Base-by-base conservation (phyloP, 2,888 invertebrate genomes). In the Endomychus coccineus region DNA sequence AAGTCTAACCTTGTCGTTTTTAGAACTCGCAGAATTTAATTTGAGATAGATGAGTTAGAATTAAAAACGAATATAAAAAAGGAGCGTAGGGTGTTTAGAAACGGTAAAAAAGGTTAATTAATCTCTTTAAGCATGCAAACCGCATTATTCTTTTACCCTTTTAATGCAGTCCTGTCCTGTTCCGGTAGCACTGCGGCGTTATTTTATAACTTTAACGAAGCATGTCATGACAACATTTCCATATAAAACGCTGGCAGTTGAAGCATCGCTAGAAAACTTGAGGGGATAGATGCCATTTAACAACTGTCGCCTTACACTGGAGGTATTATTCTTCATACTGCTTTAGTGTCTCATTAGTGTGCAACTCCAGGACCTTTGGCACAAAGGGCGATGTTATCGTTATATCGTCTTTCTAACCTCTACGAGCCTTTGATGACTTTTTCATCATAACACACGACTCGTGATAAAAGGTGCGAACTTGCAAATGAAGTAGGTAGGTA, bases 161-260 rank as follows among this genome's bases (percentile, higher is more conserved):
- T 59, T 59, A 58, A 57, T 58, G 56, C 56, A 58, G 59, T 56
- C 58, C 59, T 55, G 48, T 54, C 57, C 59, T 58, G 56, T 54
- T 54, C 49, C 50, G 53, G 32, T 5, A 6, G 52, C 49, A 49
- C 50, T 51, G 52, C 55, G 58, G 55, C 46, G 58, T 56, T 61
- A 61, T 59, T 60, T 60, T 59, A 59, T 57, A 60, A 54, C 57
- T 61, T 58, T 60, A 62, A 62, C 62, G 62, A 62, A 61, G 58
- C 62, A 58, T 61, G 60, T 59, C 62, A 55, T 49, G 51, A 49
- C 51, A 48, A 50, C 52, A 52, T 55, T 54, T 54, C 50, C 51
- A 53, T 51, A 53, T 53, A 54, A 53, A 54, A 53, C 49, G 51
- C 44, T 43, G 47, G 45, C 43, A 46, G 42, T 42, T 45, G 41